These are phyloP conservation scores for Resseliella maxima DNA, from an alignment of 2,888 invertebrate genomes.

Conservation along the genomic window DNA sequence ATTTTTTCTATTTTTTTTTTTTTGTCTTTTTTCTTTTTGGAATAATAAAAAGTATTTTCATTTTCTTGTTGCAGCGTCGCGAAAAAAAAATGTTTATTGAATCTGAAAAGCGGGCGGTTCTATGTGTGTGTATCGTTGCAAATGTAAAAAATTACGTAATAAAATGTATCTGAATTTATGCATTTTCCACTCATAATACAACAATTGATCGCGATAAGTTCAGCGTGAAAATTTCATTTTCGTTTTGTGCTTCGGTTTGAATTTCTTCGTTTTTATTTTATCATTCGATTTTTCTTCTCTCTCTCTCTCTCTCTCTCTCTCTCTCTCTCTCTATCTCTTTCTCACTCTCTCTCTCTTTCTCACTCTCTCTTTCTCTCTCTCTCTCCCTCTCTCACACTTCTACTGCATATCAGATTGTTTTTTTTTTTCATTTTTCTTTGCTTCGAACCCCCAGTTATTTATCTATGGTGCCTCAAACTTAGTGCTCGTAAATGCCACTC, in stretches of 20 bases:
- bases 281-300: background rate
- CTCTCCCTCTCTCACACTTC: background rate
- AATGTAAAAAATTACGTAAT: constrained; percentile 29
- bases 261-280: background rate
- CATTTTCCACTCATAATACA: constrained; percentile 50
- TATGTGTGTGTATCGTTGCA: constrained; percentile 14
- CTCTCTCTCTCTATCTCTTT: background rate
- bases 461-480: constrained; percentile 45
- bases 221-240: constrained; percentile 36
- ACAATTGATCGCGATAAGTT: constrained; percentile 44
- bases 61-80: background rate
- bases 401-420: background rate
- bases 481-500: constrained; percentile 45
- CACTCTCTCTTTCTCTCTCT: background rate
- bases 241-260: background rate
- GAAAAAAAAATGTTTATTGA: constrained; percentile 10
- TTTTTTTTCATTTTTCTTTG: background rate
- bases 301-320: background rate
- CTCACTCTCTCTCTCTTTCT: background rate
- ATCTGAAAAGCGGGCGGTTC: constrained; percentile 9
- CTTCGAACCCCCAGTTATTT: background rate
- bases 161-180: constrained; percentile 48
- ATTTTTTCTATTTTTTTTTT: too few species aligned
- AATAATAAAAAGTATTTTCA: too few species aligned
- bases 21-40: too few species aligned